These are phyloP conservation scores for Plestiodon gilberti DNA, from an alignment of 2,113 vertebrate species.

Conservation along the genomic window DNA sequence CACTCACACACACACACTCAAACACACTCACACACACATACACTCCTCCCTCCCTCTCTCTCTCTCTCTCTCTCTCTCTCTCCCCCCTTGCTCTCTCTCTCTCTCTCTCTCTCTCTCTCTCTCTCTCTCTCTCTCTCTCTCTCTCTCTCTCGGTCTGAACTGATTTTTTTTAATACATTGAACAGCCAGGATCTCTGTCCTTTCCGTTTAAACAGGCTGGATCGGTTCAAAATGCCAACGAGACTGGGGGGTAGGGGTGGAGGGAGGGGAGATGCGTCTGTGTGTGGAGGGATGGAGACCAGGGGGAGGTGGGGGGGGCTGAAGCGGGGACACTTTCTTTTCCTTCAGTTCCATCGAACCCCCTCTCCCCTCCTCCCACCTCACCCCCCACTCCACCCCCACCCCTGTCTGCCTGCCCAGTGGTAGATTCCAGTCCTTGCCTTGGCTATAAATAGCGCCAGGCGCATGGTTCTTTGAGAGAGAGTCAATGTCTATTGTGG, in stretches of 20 bases:
- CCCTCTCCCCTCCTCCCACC: constrained; percentile 59
- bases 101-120: constrained; percentile 22
- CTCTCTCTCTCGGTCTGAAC: constrained; percentile 63
- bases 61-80: constrained; percentile 78
- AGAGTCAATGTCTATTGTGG: constrained; percentile 80
- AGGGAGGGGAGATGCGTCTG: constrained; percentile 55
- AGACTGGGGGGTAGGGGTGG: constrained; percentile 79
- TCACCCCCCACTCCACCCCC: constrained; percentile 49
- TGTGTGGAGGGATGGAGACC: constrained; percentile 41
- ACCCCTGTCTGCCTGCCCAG: constrained; percentile 69
- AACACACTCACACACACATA: constrained; percentile 47
- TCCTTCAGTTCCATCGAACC: constrained; percentile 43
- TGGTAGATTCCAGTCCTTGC: constrained; percentile 85
- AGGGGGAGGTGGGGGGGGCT: constrained; percentile 40
- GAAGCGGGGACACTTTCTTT: constrained; percentile 25
- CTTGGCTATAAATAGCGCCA: constrained; percentile 82
- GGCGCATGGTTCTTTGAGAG: constrained; percentile 83
- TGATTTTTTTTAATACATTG: constrained; percentile 86
- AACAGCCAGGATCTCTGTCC: constrained; percentile 93
- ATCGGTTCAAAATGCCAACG: constrained; percentile 82
- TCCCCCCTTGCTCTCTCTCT: constrained; percentile 73
- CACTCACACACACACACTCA: constrained; percentile 62
- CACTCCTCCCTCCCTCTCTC: constrained; percentile 49
- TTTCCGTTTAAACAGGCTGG: constrained; percentile 98
- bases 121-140: constrained; percentile 79